Evolutionary conservation across 2,888 invertebrate species (phyloP).

Genomic region (Aplocera efformata): DNA sequence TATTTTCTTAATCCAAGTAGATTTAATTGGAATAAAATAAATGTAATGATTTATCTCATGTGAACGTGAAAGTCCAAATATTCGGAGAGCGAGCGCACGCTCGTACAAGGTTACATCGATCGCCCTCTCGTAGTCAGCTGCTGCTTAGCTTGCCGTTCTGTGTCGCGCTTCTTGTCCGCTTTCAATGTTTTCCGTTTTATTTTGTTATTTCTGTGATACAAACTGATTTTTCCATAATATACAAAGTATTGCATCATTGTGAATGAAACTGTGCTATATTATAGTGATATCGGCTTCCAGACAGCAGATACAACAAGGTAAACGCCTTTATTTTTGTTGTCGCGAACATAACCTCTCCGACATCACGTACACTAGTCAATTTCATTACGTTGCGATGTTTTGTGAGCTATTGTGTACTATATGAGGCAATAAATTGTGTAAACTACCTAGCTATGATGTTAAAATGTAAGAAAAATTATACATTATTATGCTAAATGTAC

Average conservation of each 20-base stretch:
- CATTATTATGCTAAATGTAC: background rate
- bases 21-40: background rate
- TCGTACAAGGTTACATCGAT: conserved; percentile 58
- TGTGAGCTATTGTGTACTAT: conserved; percentile 7
- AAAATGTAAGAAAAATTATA: conserved; percentile 22
- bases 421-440: conserved; percentile 14
- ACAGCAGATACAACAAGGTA: conserved; percentile 69
- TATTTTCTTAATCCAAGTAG: background rate
- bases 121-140: conserved; percentile 81
- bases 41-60: no score
- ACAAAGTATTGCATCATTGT: conserved; percentile 62
- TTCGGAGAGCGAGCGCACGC: conserved; percentile 14
- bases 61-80: conserved; percentile 20
- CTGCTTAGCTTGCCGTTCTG: conserved; percentile 85
- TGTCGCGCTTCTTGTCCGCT: conserved; percentile 82
- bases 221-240: conserved; percentile 73
- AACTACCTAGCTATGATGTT: conserved; percentile 23
- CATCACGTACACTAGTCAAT: conserved; percentile 62
- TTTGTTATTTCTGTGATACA: conserved; percentile 80
- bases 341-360: conserved; percentile 77
- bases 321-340: conserved; percentile 81
- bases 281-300: conserved; percentile 64
- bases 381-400: conserved; percentile 45
- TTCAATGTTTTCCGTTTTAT: conserved; percentile 81
- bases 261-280: conserved; percentile 66